Percentiles rank a stretch among this genome's conserved stretches.
Evolutionary conservation across 1,140 invertebrate species (phyloP).

Genomic region (Bombus waltoni): DNA sequence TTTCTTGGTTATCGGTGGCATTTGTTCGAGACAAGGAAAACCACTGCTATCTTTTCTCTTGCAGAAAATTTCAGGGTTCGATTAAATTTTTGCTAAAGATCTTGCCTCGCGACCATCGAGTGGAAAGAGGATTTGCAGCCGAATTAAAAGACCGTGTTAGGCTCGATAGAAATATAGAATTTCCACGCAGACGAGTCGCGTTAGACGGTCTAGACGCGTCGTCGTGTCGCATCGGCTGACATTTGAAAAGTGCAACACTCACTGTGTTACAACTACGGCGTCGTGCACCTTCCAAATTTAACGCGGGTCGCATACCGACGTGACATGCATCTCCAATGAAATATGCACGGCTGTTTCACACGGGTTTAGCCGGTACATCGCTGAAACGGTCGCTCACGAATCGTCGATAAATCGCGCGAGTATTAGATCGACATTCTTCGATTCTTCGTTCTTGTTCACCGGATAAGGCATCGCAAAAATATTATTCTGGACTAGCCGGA

Average conservation of each 20-base stretch:
- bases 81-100: too few species aligned
- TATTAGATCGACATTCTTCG: neutral
- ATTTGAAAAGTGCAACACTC: conserved; percentile 56
- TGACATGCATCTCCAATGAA: conserved; percentile 42
- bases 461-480: neutral
- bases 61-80: too few species aligned
- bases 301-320: conserved; percentile 51
- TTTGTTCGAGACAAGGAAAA: neutral
- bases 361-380: neutral
- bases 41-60: too few species aligned
- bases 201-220: conserved; percentile 4
- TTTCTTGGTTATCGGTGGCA: neutral
- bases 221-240: conserved; percentile 16
- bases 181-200: neutral
- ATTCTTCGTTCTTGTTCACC: neutral
- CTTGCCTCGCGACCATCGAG: too few species aligned
- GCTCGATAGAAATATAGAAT: conserved; percentile 1
- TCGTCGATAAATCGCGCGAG: neutral
- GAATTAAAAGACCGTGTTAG: neutral
- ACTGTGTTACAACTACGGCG: neutral
- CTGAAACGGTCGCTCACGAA: neutral
- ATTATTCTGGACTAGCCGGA: too few species aligned
- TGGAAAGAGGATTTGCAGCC: neutral
- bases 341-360: conserved; percentile 39
- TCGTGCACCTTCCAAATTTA: conserved; percentile 53